phyloP scores from a whole-genome alignment of 2,888 invertebrate genomes.

The Endotricha flammealis region DNA sequence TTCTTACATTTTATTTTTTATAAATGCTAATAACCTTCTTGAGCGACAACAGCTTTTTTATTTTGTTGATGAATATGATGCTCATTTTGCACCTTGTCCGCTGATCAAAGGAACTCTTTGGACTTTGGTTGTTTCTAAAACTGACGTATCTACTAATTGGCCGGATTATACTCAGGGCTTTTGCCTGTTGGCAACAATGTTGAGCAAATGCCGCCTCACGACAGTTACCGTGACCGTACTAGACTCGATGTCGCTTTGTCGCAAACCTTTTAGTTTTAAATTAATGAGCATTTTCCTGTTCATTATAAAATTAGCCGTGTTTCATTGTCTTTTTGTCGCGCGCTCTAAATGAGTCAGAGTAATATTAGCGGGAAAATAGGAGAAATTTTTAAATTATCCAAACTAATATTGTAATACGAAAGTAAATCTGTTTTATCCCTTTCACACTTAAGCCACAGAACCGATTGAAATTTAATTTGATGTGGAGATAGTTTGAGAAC shows the following conservation, averaged over 20 bases:
- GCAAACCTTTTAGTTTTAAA: slow-evolving; percentile 4
- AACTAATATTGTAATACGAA: too few species aligned
- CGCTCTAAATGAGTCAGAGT: not conserved
- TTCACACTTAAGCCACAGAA: too few species aligned
- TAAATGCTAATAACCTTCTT: slow-evolving; percentile 56
- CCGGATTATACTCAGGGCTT: slow-evolving; percentile 49
- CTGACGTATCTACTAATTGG: slow-evolving; percentile 63
- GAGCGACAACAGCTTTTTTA: slow-evolving; percentile 39
- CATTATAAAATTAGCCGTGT: not conserved
- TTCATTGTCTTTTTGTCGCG: not conserved
- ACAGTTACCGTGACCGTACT: slow-evolving; percentile 23
- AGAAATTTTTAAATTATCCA: too few species aligned
- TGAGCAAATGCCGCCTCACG: not conserved
- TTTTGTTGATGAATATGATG: slow-evolving; percentile 57
- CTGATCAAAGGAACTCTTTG: slow-evolving; percentile 59
- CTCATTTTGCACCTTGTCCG: slow-evolving; percentile 48
- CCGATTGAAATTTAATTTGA: too few species aligned
- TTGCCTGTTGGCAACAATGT: slow-evolving; percentile 11
- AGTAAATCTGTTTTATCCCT: too few species aligned
- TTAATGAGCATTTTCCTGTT: slow-evolving; percentile 8
- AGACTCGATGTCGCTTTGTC: slow-evolving; percentile 13
- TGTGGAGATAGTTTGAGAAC: too few species aligned
- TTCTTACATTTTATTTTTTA: slow-evolving; percentile 45
- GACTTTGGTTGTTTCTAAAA: slow-evolving; percentile 43
- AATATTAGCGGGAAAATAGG: not conserved